Evolutionary conservation across 2,113 vertebrate genomes (phyloP).

Genomic region (Euleptes europaea): DNA sequence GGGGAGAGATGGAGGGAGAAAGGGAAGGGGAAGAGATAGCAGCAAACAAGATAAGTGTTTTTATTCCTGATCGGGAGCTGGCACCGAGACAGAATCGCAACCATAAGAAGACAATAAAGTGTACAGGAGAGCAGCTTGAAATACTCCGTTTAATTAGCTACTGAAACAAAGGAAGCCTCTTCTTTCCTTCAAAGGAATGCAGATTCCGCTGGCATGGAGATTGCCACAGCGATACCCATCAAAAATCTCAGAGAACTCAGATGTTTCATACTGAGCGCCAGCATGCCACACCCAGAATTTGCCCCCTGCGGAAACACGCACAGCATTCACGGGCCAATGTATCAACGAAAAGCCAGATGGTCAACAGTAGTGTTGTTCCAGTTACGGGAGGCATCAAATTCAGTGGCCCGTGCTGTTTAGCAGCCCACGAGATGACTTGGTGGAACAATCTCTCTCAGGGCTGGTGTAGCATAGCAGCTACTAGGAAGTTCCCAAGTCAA

Average conservation of each 20-base stretch:
- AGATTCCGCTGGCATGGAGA: constrained; percentile 12
- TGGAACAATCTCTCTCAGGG: too few relatives aligned
- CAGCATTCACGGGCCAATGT: background rate
- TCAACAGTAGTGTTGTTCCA: background rate
- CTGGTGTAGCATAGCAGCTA: too few relatives aligned
- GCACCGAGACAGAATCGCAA: constrained; percentile 58
- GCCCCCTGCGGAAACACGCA: background rate
- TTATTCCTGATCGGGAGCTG: constrained; percentile 72
- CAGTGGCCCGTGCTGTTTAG: too few relatives aligned
- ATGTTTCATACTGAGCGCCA: background rate
- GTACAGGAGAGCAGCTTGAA: constrained; percentile 59
- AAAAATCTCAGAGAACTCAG: background rate
- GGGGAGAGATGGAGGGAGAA: constrained; percentile 44
- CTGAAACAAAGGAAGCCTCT: constrained; percentile 53
- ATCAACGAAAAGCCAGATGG: too few relatives aligned
- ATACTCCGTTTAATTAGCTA: constrained; percentile 67
- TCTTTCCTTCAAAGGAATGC: constrained; percentile 26
- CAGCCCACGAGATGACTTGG: too few relatives aligned
- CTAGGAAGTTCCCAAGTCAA: too few relatives aligned
- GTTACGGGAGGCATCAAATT: background rate
- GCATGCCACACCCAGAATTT: background rate
- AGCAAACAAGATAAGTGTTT: constrained; percentile 73
- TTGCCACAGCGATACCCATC: background rate
- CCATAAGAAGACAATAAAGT: constrained; percentile 61
- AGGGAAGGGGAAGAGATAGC: constrained; percentile 60